Evolutionary conservation across 2,888 invertebrate genomes (phyloP).

Genomic region (Scaptomyza parva): DNA sequence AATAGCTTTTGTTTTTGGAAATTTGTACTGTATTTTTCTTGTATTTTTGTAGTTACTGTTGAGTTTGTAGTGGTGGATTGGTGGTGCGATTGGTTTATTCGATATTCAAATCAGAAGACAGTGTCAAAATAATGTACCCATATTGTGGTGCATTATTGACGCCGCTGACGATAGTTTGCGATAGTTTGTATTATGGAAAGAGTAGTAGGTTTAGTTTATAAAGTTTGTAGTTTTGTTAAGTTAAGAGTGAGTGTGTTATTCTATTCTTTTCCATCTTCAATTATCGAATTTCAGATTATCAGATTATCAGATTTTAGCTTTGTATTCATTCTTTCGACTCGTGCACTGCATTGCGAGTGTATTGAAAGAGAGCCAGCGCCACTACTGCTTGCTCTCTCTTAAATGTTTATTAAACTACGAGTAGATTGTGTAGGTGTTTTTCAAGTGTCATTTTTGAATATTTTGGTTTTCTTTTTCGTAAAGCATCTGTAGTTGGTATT

Average conservation of each 20-base stretch:
- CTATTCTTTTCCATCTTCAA: constrained; percentile 19
- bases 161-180: constrained; percentile 74
- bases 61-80: constrained; percentile 57
- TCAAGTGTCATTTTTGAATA: constrained; percentile 9
- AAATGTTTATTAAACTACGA: constrained; percentile 32
- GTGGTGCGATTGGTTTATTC: constrained; percentile 63
- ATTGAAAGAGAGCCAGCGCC: constrained; percentile 28
- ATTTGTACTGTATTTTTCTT: constrained; percentile 58
- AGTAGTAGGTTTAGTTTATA: constrained; percentile 60
- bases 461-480: constrained; percentile 2
- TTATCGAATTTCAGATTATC: constrained; percentile 33
- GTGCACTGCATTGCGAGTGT: constrained; percentile 44
- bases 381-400: constrained; percentile 47
- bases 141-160: constrained; percentile 80
- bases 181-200: constrained; percentile 79
- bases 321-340: constrained; percentile 12
- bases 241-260: constrained; percentile 48
- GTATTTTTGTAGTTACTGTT: constrained; percentile 60
- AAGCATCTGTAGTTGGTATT: constrained; percentile 42
- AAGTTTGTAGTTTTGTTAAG: constrained; percentile 39
- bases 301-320: not conserved
- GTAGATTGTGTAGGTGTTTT: constrained; percentile 44
- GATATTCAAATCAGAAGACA: constrained; percentile 85
- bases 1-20: constrained; percentile 7
- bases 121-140: constrained; percentile 85